Conservation (phyloP, 2,888 invertebrate species). For the Xiphydria camelus region DNA sequence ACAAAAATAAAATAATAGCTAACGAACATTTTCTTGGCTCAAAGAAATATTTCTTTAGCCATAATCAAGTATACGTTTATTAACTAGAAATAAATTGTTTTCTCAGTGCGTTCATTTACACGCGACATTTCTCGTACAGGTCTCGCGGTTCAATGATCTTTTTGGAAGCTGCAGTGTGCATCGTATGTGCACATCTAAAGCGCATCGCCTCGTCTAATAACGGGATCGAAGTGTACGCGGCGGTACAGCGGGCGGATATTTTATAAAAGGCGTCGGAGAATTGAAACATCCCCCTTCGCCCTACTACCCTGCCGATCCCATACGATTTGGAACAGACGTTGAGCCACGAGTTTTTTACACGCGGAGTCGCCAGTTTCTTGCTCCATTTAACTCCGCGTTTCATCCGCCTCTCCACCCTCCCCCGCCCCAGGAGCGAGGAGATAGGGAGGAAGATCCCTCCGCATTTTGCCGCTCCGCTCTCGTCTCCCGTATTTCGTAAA, state of each 20-base stretch:
- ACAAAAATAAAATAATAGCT: too few relatives aligned
- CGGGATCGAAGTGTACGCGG: too few relatives aligned
- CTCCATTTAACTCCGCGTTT: constrained; percentile 15
- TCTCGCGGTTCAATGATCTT: neutral
- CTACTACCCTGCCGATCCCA: constrained; percentile 13
- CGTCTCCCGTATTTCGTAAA: constrained; percentile 1
- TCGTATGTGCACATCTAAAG: too few relatives aligned
- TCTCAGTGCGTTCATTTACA: too few relatives aligned
- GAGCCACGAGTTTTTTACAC: constrained; percentile 2
- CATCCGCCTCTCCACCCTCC: neutral
- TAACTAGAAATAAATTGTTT: too few relatives aligned
- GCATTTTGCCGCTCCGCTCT: neutral
- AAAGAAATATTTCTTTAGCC: too few relatives aligned
- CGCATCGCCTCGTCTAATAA: too few relatives aligned
- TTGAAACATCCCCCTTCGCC: constrained; percentile 6
- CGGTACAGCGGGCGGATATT: constrained; percentile 7
- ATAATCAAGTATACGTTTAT: too few relatives aligned
- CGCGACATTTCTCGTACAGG: too few relatives aligned
- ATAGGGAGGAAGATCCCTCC: constrained; percentile 1
- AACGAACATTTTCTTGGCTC: too few relatives aligned
- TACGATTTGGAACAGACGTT: constrained; percentile 14
- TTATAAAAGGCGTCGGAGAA: constrained; percentile 9
- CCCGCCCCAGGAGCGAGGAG: neutral
- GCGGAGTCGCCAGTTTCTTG: constrained; percentile 14
- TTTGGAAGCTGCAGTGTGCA: neutral